These are phyloP conservation scores for Acromyrmex heyeri DNA, from an alignment of 1,140 invertebrate genomes.

Conservation along the genomic window DNA sequence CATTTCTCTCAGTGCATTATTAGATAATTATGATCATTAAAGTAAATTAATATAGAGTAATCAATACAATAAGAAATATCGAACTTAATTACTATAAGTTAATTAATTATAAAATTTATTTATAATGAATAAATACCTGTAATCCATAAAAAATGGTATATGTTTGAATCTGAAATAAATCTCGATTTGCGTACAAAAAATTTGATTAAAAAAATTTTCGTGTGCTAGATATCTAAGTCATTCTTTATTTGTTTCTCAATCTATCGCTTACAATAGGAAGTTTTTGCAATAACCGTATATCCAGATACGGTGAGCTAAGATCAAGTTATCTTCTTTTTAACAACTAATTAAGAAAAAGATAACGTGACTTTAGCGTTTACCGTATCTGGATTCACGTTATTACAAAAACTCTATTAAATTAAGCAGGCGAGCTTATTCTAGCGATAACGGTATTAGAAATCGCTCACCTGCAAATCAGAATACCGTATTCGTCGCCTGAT, in stretches of 20 bases:
- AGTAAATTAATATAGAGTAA: not conserved
- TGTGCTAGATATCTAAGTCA: not conserved
- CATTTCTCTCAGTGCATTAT: not conserved
- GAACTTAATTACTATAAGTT: not conserved
- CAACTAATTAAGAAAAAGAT: no score
- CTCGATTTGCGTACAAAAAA: not conserved
- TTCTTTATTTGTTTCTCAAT: not conserved
- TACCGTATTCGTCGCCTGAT: not conserved
- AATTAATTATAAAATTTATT: not conserved
- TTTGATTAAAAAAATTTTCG: not conserved
- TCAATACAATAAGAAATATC: not conserved
- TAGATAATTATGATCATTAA: not conserved
- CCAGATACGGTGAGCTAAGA: no score
- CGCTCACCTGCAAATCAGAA: not conserved
- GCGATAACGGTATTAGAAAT: not conserved
- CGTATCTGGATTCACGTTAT: no score
- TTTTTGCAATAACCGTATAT: no score
- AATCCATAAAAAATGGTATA: not conserved
- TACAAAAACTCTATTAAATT: not conserved
- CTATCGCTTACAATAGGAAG: no score
- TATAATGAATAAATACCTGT: not conserved
- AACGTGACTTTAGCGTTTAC: no score
- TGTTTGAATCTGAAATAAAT: conserved; percentile 1
- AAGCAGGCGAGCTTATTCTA: not conserved
- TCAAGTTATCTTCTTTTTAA: no score